phyloP scores from a whole-genome alignment of 1,140 invertebrate genomes.

The Drosophila oshimai region DNA sequence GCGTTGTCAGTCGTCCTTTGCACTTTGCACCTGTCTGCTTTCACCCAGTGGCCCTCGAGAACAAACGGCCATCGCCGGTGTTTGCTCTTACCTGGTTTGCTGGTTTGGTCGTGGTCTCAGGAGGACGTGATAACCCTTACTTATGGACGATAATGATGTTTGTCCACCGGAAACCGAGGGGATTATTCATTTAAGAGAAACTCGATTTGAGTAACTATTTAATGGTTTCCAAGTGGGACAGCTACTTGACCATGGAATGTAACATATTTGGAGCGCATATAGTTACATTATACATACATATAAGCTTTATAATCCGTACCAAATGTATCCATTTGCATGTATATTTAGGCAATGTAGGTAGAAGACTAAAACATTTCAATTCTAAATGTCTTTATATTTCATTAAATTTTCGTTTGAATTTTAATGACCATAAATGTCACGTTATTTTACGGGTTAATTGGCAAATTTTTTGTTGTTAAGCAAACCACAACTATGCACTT shows the following conservation, averaged over 20 bases:
- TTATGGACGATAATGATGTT: conserved; percentile 14
- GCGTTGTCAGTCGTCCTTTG: conserved; percentile 20
- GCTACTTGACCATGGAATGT: background rate
- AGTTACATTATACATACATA: too few species aligned
- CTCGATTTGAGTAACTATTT: conserved; percentile 15
- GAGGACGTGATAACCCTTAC: conserved; percentile 17
- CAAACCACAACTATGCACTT: conserved; percentile 13
- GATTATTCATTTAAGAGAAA: conserved; percentile 14
- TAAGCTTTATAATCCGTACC: too few species aligned
- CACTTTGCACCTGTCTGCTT: conserved; percentile 27
- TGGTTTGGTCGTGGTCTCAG: background rate
- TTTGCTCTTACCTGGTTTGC: conserved; percentile 21
- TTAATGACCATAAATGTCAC: background rate
- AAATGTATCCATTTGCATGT: too few species aligned
- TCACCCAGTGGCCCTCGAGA: conserved; percentile 10
- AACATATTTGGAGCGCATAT: background rate
- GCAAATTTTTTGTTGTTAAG: background rate
- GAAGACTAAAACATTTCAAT: too few species aligned
- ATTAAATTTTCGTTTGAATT: too few species aligned
- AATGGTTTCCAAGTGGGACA: background rate
- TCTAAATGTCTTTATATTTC: too few species aligned
- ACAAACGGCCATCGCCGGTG: background rate
- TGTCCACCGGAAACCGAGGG: conserved; percentile 11
- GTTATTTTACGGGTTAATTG: background rate
- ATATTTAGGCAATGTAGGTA: too few species aligned